A percentile compares a stretch with the other conserved stretches of the same genome.
Conservation (phyloP, 2,888 invertebrate genomes). For the Nebria salina region DNA sequence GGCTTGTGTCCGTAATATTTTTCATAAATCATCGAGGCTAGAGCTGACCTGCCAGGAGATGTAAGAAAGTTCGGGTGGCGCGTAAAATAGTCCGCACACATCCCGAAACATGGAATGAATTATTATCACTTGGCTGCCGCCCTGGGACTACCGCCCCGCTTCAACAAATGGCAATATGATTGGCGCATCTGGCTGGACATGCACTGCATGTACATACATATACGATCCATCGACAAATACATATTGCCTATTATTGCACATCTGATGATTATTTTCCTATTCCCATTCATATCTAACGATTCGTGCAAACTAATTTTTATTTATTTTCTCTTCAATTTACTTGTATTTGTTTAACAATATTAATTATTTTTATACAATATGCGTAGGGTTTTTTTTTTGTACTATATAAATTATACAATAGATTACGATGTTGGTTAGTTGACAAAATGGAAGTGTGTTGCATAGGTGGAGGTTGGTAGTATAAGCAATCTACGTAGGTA, state of each 20-base stretch:
- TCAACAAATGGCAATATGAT: constrained; percentile 54
- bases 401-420: background rate
- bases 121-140: constrained; percentile 55
- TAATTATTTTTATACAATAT: no score
- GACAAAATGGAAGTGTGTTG: constrained; percentile 9
- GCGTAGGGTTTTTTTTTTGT: background rate
- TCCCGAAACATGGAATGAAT: constrained; percentile 57
- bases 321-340: no score
- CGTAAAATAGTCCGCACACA: constrained; percentile 29
- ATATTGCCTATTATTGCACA: background rate
- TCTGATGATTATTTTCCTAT: background rate
- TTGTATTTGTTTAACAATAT: no score
- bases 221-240: background rate
- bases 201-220: background rate
- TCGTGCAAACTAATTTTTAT: no score
- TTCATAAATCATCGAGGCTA: constrained; percentile 64
- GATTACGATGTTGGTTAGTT: background rate
- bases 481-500: constrained; percentile 30
- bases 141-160: constrained; percentile 42
- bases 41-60: constrained; percentile 59
- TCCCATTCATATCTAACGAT: background rate
- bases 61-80: constrained; percentile 56
- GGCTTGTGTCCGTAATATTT: constrained; percentile 60
- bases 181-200: constrained; percentile 26
- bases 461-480: constrained; percentile 20